Evolutionary conservation across 2,888 invertebrate species (phyloP).

Genomic region (Idaea dimidiata): DNA sequence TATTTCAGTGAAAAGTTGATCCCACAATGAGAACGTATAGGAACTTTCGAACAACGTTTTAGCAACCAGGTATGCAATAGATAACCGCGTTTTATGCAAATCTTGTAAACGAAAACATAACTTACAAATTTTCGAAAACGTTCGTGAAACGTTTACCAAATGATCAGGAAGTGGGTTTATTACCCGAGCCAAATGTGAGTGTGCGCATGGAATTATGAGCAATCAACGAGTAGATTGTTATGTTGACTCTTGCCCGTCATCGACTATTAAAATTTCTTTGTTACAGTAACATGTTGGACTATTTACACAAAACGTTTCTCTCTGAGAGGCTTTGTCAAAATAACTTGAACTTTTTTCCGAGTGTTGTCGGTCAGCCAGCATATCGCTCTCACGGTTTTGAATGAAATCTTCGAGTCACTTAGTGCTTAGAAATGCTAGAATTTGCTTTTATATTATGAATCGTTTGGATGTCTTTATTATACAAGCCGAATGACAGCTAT

Average conservation of each 20-base stretch:
- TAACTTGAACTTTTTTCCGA: conserved; percentile 63
- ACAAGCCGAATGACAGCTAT: conserved; percentile 61
- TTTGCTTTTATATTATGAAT: conserved; percentile 72
- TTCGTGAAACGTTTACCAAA: conserved; percentile 44
- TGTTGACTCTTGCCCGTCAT: conserved; percentile 77
- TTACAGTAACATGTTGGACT: conserved; percentile 79
- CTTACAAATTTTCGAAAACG: conserved; percentile 71
- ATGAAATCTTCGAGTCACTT: conserved; percentile 76
- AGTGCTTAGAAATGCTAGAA: conserved; percentile 69
- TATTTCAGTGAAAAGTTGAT: conserved; percentile 42
- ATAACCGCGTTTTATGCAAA: conserved; percentile 76
- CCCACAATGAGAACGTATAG: conserved; percentile 60
- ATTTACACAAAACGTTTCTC: conserved; percentile 78
- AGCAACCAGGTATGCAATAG: conserved; percentile 75
- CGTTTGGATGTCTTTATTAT: conserved; percentile 75
- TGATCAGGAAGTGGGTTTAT: conserved; percentile 52
- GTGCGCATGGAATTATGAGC: conserved; percentile 66
- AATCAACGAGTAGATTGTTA: conserved; percentile 77
- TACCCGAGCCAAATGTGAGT: conserved; percentile 44
- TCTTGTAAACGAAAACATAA: conserved; percentile 69
- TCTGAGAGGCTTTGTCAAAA: conserved; percentile 69
- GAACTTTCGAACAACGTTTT: conserved; percentile 68
- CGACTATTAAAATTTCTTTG: conserved; percentile 80
- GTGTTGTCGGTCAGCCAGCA: conserved; percentile 60
- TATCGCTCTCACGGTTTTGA: conserved; percentile 74